phyloP scores from a whole-genome alignment of 2,888 invertebrate species.

The Andrena chrysosceles region DNA sequence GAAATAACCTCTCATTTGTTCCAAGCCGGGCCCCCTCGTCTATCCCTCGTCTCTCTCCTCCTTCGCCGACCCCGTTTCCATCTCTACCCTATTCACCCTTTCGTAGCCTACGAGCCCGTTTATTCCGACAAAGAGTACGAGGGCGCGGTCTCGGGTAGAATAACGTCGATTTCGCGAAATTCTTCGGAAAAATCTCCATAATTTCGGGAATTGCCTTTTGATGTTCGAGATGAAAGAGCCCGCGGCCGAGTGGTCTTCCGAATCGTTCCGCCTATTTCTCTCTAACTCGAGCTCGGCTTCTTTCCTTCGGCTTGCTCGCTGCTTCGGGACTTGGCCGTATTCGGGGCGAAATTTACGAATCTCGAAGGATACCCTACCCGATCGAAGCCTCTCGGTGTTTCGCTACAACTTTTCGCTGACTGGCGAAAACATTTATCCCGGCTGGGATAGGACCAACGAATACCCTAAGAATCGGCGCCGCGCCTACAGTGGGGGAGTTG shows the following conservation, averaged over 20 bases:
- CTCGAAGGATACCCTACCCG: not conserved
- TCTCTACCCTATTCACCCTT: conserved; percentile 4
- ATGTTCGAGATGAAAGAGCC: conserved; percentile 83
- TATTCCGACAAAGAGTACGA: conserved; percentile 67
- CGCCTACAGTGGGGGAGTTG: too few species aligned
- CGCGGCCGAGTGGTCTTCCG: conserved; percentile 62
- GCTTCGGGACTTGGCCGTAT: not conserved
- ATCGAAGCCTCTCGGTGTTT: not conserved
- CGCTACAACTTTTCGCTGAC: too few species aligned
- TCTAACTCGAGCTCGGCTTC: conserved; percentile 40
- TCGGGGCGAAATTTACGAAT: conserved; percentile 6
- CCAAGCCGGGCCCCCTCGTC: conserved; percentile 47
- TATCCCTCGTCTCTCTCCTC: conserved; percentile 13
- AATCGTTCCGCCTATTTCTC: conserved; percentile 39
- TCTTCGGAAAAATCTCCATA: conserved; percentile 83
- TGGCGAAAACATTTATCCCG: not conserved
- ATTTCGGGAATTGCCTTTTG: conserved; percentile 84
- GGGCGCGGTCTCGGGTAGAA: conserved; percentile 41
- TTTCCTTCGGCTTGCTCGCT: not conserved
- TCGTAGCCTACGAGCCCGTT: conserved; percentile 38
- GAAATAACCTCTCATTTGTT: conserved; percentile 76
- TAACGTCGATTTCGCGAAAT: conserved; percentile 77
- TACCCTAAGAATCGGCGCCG: not conserved
- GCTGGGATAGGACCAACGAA: not conserved
- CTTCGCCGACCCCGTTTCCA: conserved; percentile 37